Percentiles rank a stretch among this genome's conserved stretches.
phyloP scores from a whole-genome alignment of 2,888 invertebrate species.

The Operophtera brumata region DNA sequence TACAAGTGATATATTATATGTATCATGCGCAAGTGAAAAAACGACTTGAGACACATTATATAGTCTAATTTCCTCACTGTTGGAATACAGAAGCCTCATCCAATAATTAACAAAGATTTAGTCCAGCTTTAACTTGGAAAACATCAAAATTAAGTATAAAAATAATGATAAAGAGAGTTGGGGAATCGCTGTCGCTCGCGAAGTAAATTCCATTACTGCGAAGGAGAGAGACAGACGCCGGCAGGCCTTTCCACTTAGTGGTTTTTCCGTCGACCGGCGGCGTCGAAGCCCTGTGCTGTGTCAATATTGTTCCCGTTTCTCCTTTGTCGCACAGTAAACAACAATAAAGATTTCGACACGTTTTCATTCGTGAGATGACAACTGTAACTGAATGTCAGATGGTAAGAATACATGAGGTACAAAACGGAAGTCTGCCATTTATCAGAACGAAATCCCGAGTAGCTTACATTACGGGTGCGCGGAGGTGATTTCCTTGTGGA shows the following conservation, averaged over 20 bases:
- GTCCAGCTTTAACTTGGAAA: not conserved
- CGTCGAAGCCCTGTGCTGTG: constrained; percentile 35
- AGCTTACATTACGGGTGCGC: constrained; percentile 42
- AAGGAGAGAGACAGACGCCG: constrained; percentile 42
- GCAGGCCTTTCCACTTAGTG: constrained; percentile 55
- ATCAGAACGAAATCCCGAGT: constrained; percentile 45
- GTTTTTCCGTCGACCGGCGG: constrained; percentile 50
- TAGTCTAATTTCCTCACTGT: too few relatives aligned
- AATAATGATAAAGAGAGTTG: constrained; percentile 26
- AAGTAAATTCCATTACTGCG: constrained; percentile 58
- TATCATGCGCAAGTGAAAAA: too few relatives aligned
- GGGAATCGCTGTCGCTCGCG: constrained; percentile 38
- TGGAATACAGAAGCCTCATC: too few relatives aligned
- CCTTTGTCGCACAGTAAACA: constrained; percentile 17
- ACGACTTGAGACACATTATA: too few relatives aligned
- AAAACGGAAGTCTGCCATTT: constrained; percentile 44
- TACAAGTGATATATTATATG: too few relatives aligned
- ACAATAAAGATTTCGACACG: constrained; percentile 11
- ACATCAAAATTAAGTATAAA: not conserved
- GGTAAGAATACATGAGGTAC: constrained; percentile 34
- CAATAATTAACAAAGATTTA: too few relatives aligned
- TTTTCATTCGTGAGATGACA: constrained; percentile 7
- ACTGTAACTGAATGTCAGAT: constrained; percentile 38
- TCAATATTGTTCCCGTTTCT: constrained; percentile 38
- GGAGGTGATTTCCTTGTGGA: constrained; percentile 48